Evolutionary conservation across 2,888 invertebrate genomes (phyloP).

Genomic region (Oligia fasciuncula): DNA sequence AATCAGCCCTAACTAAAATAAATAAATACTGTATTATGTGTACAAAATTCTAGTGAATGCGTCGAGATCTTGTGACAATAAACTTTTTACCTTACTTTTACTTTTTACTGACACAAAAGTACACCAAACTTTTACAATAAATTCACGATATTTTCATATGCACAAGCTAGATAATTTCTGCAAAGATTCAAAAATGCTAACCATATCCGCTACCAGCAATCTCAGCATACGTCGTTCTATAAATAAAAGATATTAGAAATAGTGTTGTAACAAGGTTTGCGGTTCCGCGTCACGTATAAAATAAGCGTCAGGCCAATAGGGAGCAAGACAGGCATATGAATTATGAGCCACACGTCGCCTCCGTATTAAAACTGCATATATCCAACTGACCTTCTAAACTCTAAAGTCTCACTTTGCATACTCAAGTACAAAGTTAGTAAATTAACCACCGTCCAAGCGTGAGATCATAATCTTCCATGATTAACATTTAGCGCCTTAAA

Average conservation of each 20-base stretch:
- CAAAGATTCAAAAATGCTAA: slow-evolving; percentile 30
- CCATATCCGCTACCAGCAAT: slow-evolving; percentile 31
- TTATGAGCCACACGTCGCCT: slow-evolving; percentile 78
- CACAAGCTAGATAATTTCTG: slow-evolving; percentile 16
- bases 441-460: slow-evolving; percentile 52
- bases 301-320: slow-evolving; percentile 83
- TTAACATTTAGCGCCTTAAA: slow-evolving; percentile 57
- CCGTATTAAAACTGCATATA: slow-evolving; percentile 85
- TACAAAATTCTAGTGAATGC: background rate
- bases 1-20: background rate
- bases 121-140: background rate
- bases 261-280: slow-evolving; percentile 76
- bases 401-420: slow-evolving; percentile 56
- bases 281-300: slow-evolving; percentile 84
- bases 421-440: slow-evolving; percentile 60
- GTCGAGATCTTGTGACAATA: background rate
- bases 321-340: slow-evolving; percentile 83
- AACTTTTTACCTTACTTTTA: background rate
- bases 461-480: slow-evolving; percentile 58
- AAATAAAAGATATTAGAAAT: slow-evolving; percentile 78
- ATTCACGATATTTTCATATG: slow-evolving; percentile 10
- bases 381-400: slow-evolving; percentile 62
- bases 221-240: slow-evolving; percentile 56
- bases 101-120: background rate
- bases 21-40: background rate